Evolutionary conservation across 2,888 invertebrate species (phyloP), one percentile per base, ranked within the genome.

Genomic region (Dorcus parallelipipedus): DNA sequence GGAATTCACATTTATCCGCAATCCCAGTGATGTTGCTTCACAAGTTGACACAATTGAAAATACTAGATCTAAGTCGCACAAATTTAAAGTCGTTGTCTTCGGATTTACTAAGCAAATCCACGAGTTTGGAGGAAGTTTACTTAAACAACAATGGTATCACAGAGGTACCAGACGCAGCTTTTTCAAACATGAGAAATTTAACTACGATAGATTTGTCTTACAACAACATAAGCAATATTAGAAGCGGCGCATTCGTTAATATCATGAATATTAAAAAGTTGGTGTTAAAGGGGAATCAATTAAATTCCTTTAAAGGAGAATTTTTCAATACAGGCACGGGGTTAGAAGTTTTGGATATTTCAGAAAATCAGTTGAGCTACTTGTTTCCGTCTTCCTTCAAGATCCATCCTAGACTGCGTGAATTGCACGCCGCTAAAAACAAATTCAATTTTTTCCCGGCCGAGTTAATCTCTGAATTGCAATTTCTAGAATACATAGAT

Each of bases 401-500:
- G 72, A 90, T 92, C 61, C 93, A 94, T 76, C 91, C 92, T 0
- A 82, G 90, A 17, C 76, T 95, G 20, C 83, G 85, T 63, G 82
- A 83, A 71, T 86, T 95, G 48, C 82, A 84, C 56, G 85, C 92
- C 0, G 82, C 86, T 0, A 82, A 86, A 64, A 95, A 95, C 76
- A 87, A 88, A 74, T 89, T 95, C 70, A 88, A 88, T 67, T 89
- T 90, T 75, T 94, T 95, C 78, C 92, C 93, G 0, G 89, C 91
- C 1, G 94, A 94, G 75, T 84, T 93, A 58, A 87, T 95, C 62
- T 86, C 88, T 54, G 85, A 88, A 17, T 79, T 94, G 60, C 90
- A 91, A 71, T 90, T 87, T 72, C 79, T 95, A 53, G 88, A 92
- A 74, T 79, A 82, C 65, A 82, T 95, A 9, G 89, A 93, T 75